Conservation (phyloP, 1,140 invertebrate genomes). For the Sinella curviseta region DNA sequence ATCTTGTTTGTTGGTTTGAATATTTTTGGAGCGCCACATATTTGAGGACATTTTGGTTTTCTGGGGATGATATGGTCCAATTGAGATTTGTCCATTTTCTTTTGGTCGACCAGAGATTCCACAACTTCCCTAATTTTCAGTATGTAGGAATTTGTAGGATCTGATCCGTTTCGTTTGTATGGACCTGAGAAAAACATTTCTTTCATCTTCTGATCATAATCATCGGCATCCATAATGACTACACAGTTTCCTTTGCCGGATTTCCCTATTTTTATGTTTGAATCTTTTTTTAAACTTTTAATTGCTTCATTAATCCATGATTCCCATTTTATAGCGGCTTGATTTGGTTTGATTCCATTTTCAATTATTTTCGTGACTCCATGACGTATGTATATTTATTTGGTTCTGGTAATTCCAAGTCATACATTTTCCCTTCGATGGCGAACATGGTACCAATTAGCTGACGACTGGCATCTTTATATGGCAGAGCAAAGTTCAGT, state of each 20-base stretch:
- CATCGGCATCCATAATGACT: slow-evolving; percentile 39
- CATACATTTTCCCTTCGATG: neutral
- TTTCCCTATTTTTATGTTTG: neutral
- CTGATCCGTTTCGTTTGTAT: slow-evolving; percentile 26
- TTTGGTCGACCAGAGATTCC: neutral
- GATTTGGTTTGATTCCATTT: neutral
- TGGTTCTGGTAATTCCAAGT: neutral
- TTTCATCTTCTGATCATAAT: slow-evolving; percentile 46
- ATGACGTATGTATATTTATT: neutral
- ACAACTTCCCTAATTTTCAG: neutral
- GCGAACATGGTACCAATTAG: neutral
- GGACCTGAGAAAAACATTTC: slow-evolving; percentile 36
- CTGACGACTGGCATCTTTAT: neutral
- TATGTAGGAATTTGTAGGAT: neutral
- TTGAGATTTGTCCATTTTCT: slow-evolving; percentile 5
- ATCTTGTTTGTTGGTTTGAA: slow-evolving; percentile 47
- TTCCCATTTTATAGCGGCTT: neutral
- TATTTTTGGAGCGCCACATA: slow-evolving; percentile 49
- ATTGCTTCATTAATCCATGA: neutral
- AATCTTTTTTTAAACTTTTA: neutral
- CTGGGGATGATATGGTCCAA: slow-evolving; percentile 27
- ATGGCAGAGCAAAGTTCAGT: neutral
- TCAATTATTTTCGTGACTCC: neutral
- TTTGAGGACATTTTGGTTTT: slow-evolving; percentile 32
- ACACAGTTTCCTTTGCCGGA: slow-evolving; percentile 50